Evolutionary conservation across 1,140 invertebrate genomes (phyloP), one percentile per base, ranked within the genome.

Genomic region (Papilio helenus): DNA sequence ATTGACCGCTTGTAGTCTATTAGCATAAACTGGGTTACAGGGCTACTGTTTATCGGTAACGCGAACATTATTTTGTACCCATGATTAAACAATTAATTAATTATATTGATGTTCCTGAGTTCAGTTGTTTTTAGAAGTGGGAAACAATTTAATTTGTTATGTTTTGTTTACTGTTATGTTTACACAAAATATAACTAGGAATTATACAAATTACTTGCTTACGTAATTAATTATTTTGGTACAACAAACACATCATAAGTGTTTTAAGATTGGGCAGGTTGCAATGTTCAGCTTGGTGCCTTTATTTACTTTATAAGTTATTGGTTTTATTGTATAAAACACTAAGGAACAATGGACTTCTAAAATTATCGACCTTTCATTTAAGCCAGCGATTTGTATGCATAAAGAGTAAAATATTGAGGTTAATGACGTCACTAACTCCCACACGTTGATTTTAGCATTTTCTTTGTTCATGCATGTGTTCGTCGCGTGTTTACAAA

Each of bases 11-110:
- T 12, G 72, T 74, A 44, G 72, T 46, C 42, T 49, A 74, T 74
- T 74, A 74, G 42, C 34, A 72, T 46, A 72, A 34, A 74, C 20
- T 74, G 44, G 72, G 44, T 74, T 74, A 74, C 44, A 74, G 44
- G 72, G 72, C 23, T 74, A 74, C 44, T 49, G 12, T 49, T 74
- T 74, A 74, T 74, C 72, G 39, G 72, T 16, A 73, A 73, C 42
- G 9, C 42, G 72, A 44, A 44, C n/a, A 73, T 14, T 46, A 44
- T 23, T 73, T 73, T n/a, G 20, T 46, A 44, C 46, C 42, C 20
- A 71, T 16, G 39, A 42, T 71, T 71, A 26, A 68, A 29, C 34
- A 39, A 7, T 65, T 65, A 14, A 65, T 65, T n/a, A 55, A 2
- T 51, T 51, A 58, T 51, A 58, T 23, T 23, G 5, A 23, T 23